Evolutionary conservation across 2,113 vertebrate genomes (phyloP).

Genomic region (Pomatostomus ruficeps): DNA sequence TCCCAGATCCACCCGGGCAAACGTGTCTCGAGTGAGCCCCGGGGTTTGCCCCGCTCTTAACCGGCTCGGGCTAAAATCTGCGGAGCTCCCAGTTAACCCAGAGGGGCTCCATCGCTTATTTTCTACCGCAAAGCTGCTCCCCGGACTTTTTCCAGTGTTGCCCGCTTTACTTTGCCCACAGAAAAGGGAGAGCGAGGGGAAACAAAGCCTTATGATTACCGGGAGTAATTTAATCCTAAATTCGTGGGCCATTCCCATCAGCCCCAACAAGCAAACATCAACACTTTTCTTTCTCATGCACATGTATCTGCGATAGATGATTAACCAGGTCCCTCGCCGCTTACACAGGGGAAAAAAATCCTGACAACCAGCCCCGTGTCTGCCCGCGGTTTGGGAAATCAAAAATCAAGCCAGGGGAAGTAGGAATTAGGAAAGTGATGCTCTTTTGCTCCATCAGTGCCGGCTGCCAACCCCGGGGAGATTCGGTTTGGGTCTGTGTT

Average conservation of each 20-base stretch:
- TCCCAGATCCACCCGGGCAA: constrained; percentile 2
- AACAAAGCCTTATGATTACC: constrained; percentile 40
- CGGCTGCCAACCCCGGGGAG: neutral
- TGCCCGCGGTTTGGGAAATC: neutral
- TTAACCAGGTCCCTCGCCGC: constrained; percentile 76
- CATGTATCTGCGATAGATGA: constrained; percentile 84
- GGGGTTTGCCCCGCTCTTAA: neutral
- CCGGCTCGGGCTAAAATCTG: neutral
- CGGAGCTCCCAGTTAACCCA: neutral
- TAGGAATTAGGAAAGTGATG: neutral
- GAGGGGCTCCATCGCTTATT: neutral
- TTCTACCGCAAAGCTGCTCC: neutral
- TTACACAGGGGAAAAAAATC: neutral
- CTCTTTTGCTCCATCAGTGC: neutral
- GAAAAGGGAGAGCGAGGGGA: neutral
- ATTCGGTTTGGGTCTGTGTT: neutral
- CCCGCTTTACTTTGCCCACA: neutral
- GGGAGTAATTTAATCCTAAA: constrained; percentile 83
- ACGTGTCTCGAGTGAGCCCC: neutral
- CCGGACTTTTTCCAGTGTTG: neutral
- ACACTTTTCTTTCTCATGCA: constrained; percentile 85
- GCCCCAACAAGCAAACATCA: constrained; percentile 81
- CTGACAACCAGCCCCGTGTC: neutral
- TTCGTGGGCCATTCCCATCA: constrained; percentile 84
- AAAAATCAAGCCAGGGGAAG: neutral